A percentile compares a stretch with the other conserved stretches of the same genome.
phyloP scores from a whole-genome alignment of 1,140 invertebrate species.

The Pseudoatta argentina region DNA sequence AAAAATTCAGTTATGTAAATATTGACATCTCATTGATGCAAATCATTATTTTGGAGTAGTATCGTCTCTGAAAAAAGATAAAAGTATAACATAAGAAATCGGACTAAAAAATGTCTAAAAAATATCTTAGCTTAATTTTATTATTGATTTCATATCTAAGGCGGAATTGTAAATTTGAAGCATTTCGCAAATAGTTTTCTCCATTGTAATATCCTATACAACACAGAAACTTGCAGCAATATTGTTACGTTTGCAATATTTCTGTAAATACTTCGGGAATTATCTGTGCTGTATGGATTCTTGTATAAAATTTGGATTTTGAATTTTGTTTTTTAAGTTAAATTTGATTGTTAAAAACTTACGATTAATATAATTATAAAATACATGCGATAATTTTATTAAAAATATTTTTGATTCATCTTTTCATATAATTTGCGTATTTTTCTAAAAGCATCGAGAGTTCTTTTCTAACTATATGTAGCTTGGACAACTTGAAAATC shows the following conservation, averaged over 20 bases:
- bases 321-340: background rate
- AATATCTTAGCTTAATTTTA: background rate
- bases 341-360: background rate
- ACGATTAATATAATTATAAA: background rate
- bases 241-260: too few relatives aligned
- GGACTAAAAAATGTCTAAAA: background rate
- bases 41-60: background rate
- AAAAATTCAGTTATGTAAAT: slow-evolving; percentile 12
- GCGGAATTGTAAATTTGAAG: background rate
- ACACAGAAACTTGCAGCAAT: too few relatives aligned
- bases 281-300: too few relatives aligned
- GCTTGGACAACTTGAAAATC: slow-evolving; percentile 31
- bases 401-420: background rate
- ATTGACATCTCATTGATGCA: background rate
- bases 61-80: slow-evolving; percentile 8
- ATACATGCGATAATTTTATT: background rate
- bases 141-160: background rate
- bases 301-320: background rate
- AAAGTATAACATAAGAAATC: background rate
- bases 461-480: background rate
- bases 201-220: background rate
- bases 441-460: background rate
- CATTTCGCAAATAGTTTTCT: background rate
- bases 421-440: background rate
- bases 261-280: too few relatives aligned